phyloP scores from a whole-genome alignment of 2,797 vertebrate genomes.

The Heteromormyrus szaboi region DNA sequence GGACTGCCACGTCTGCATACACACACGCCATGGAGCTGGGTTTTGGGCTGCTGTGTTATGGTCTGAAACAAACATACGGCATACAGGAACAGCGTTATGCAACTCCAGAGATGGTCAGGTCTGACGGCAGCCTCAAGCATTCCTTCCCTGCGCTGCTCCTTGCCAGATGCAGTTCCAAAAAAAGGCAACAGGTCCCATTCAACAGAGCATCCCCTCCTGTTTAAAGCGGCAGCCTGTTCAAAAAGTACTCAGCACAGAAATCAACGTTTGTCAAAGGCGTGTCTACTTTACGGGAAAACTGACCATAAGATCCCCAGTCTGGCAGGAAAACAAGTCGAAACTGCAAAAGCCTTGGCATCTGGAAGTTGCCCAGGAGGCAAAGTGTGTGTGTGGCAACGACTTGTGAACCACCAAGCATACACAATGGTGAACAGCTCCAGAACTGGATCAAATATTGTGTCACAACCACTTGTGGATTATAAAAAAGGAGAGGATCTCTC shows the following conservation, averaged over 20 bases:
- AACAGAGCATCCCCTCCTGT: background rate
- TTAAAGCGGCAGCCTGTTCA: background rate
- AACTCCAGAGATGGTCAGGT: slow-evolving; percentile 53
- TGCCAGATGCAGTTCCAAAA: slow-evolving; percentile 53
- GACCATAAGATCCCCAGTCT: background rate
- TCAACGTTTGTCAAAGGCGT: background rate
- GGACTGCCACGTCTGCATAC: slow-evolving; percentile 29
- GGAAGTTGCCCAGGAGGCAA: background rate
- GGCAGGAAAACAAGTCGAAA: slow-evolving; percentile 3
- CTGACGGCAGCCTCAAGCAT: slow-evolving; percentile 45
- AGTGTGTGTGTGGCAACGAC: background rate
- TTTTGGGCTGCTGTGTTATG: background rate
- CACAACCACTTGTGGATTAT: background rate
- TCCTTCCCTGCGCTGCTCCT: slow-evolving; percentile 48
- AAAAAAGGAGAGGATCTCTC: background rate
- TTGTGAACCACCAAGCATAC: background rate
- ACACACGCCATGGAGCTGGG: slow-evolving; percentile 33
- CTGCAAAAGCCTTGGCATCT: background rate
- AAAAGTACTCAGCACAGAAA: background rate
- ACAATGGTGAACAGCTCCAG: background rate
- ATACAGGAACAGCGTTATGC: slow-evolving; percentile 21
- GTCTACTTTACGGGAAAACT: background rate
- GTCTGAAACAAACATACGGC: slow-evolving; percentile 30
- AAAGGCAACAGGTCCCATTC: slow-evolving; percentile 52
- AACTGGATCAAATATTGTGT: background rate